Base-by-base conservation (phyloP, 1,140 invertebrate genomes). In the Leptinotarsa lineolata region DNA sequence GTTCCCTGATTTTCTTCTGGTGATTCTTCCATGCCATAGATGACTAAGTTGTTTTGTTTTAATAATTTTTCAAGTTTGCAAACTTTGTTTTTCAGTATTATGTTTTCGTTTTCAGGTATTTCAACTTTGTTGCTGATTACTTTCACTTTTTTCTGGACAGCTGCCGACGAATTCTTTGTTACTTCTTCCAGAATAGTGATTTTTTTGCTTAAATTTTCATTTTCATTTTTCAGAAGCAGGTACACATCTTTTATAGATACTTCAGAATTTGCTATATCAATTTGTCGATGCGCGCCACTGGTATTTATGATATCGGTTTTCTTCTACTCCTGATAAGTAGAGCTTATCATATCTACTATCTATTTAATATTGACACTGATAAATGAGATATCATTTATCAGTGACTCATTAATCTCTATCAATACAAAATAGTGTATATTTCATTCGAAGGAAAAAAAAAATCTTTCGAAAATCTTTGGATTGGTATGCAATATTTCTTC, bases 21-120 rank as follows among this genome's bases (percentile, higher is more conserved):
- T 15, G 12, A n/a, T 54, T 70, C 68, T 54, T 70, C 68, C n/a
- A 70, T 45, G 16, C 68, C 46, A 24, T 54, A 70, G 20, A 70
- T 58, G n/a, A 45, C 22, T 8, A 70, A n/a, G 30, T 70, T 70
- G 48, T 60, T 70, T 4, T n/a, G 68, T 30, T 54, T 45, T 12
- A n/a, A 18, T 18, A 60, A 22, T 59, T 70, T 45, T 24, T 70
- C 20, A 24, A 70, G 22, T 30, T 24, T 39, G 21, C 8, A 21
- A 15, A 70, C 20, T 59, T 70, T 59, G 20, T 59, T 70, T 45
- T 70, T 70, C 65, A 68, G 45, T 68, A 13, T 16, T 15, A 0
- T 18, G 39, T 68, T 68, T 46, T 45, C 24, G 15, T 46, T 68
- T 68, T 68, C 61, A 20, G 20, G 61, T 63, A 63, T 63, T 63